A percentile compares a stretch with the other conserved stretches of the same genome.
phyloP scores from a whole-genome alignment of 2,888 invertebrate genomes.

The Herminia tarsipennalis region DNA sequence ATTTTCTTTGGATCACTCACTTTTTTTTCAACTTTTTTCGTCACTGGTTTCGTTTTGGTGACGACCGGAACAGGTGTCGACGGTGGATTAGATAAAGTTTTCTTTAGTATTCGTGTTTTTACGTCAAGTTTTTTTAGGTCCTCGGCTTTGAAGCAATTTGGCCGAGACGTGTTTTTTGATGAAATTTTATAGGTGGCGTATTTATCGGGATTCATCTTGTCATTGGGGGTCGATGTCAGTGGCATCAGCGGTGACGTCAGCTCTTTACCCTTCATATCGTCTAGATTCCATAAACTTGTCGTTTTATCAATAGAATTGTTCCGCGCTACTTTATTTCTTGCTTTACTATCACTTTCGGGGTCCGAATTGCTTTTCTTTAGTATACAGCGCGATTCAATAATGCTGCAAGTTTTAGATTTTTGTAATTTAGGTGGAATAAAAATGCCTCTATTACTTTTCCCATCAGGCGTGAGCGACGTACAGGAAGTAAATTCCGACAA shows the following conservation, averaged over 20 bases:
- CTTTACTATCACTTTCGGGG: slow-evolving; percentile 66
- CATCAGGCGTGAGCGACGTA: slow-evolving; percentile 57
- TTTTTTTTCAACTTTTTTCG: slow-evolving; percentile 77
- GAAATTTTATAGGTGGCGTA: slow-evolving; percentile 83
- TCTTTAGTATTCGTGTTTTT: slow-evolving; percentile 83
- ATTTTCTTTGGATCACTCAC: slow-evolving; percentile 72
- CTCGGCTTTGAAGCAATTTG: slow-evolving; percentile 73
- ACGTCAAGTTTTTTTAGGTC: slow-evolving; percentile 82
- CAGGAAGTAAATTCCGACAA: slow-evolving; percentile 73
- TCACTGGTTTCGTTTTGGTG: slow-evolving; percentile 72
- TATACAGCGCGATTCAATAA: slow-evolving; percentile 89
- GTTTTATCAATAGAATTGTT: slow-evolving; percentile 84
- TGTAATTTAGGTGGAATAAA: slow-evolving; percentile 86
- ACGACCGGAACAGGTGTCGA: slow-evolving; percentile 81
- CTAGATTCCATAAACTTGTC: slow-evolving; percentile 86
- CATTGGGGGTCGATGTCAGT: slow-evolving; percentile 61
- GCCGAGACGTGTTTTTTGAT: slow-evolving; percentile 70
- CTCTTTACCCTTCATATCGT: slow-evolving; percentile 84
- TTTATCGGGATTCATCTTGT: slow-evolving; percentile 78
- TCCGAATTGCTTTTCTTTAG: slow-evolving; percentile 86
- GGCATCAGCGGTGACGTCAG: slow-evolving; percentile 75
- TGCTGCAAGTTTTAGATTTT: slow-evolving; percentile 90
- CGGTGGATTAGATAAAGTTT: slow-evolving; percentile 83
- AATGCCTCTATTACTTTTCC: slow-evolving; percentile 51
- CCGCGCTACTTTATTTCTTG: slow-evolving; percentile 69